Base-by-base conservation (phyloP, 1,140 invertebrate species). In the Schlechtendalia chinensis region DNA sequence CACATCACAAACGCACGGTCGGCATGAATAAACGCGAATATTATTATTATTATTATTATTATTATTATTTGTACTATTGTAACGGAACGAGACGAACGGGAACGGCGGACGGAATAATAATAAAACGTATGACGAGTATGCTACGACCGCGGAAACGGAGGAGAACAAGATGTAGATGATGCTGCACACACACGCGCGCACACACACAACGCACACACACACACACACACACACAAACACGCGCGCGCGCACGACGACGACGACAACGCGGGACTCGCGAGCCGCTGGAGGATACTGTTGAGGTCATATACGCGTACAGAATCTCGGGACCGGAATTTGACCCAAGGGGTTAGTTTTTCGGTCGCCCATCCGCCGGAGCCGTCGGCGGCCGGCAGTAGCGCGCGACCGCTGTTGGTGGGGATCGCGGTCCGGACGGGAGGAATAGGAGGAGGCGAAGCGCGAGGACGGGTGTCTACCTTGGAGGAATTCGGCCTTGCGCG, bases 401-500 rank as follows among this genome's bases (percentile, higher is more conserved):
- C 54, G 32, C 65, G 59, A 16, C 14, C 47, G 67, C 56, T 8
- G 58, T n/a, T 50, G 56, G 72, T 53, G 69, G 53, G 72, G 65
- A 12, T 22, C 47, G 59, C 58, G n/a, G 17, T 12, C 14, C 22
- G n/a, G 69, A 17, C n/a, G 22, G 54, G 22, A 45, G 32, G 39
- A 12, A 32, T 45, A 58, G 71, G 39, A 69, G 27, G 58, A 54
- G 71, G 53, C 71, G 32, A 54, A n/a, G n/a, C 50, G 59, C 58
- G 39, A 58, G 81, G 63, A 65, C 58, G 75, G 56, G 75, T 79
- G 75, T 79, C 75, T 79, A 79, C 75, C 75, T 79, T 63, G 75
- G 75, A 79, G 75, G 75, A 79, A 79, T 79, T 79, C 75, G 75
- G 75, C 75, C 75, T 79, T 79, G 75, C 75, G 58, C 58, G 75